Percentiles rank a stretch among this genome's conserved stretches.
Evolutionary conservation across 2,113 vertebrate genomes (phyloP).

Genomic region (Pseudorhombus dupliciocellatus): DNA sequence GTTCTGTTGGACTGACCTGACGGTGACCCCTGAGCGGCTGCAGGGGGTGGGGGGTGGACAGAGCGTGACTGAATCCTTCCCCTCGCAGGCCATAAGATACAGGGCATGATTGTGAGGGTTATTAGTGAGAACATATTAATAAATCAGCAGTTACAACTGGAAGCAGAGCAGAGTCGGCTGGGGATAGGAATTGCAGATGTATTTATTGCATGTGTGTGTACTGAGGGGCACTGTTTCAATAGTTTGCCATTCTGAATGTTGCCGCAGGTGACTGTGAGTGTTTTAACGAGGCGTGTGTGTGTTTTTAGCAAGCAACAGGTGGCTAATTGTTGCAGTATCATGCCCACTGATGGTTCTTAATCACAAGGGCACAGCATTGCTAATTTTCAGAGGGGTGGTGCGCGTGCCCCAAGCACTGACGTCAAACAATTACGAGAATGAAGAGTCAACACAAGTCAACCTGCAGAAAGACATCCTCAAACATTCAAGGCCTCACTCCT

Average conservation of each 20-base stretch:
- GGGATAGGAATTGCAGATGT: constrained; percentile 30
- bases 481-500: constrained; percentile 4
- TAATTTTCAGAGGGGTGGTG: constrained; percentile 23
- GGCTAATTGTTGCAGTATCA: constrained; percentile 30
- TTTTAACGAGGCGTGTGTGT: neutral
- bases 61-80: constrained; percentile 29
- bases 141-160: constrained; percentile 46
- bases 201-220: constrained; percentile 25
- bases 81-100: constrained; percentile 16
- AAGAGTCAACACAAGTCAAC: neutral
- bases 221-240: constrained; percentile 21
- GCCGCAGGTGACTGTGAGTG: constrained; percentile 47
- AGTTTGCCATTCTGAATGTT: constrained; percentile 24
- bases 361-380: constrained; percentile 37
- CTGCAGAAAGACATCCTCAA: neutral
- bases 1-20: constrained; percentile 58
- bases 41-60: constrained; percentile 29
- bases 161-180: constrained; percentile 18
- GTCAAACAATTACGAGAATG: constrained; percentile 12
- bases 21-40: constrained; percentile 28
- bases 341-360: constrained; percentile 22
- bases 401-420: constrained; percentile 3
- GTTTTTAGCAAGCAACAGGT: constrained; percentile 43
- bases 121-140: constrained; percentile 43
- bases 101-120: constrained; percentile 20